Evolutionary conservation across 2,797 vertebrate species (phyloP), one percentile per base, ranked within the genome.

Genomic region (Adrianichthys oophorus): DNA sequence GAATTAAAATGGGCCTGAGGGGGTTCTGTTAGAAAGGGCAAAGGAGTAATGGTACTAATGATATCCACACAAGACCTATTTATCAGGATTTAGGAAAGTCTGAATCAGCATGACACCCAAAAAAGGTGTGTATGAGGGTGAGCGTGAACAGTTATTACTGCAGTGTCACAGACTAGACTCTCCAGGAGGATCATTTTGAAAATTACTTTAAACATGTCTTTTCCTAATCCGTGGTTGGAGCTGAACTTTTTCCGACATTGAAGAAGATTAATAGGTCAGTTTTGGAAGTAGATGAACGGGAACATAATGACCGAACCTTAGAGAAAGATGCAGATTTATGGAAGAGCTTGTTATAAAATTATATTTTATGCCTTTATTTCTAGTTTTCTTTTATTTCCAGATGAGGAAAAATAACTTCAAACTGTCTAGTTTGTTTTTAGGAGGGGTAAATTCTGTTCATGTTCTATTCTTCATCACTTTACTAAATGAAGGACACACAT

Each of bases 21-120:
- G 83, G 78, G 68, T 72, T 85, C 79, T 72, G 66, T 79, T 75
- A 70, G 72, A 83, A 85, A 83, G 78, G 80, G 82, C 70, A 79
- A 66, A 53, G 68, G 69, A 87, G 78, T 87, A 85, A 90, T 85
- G 72, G 65, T 71, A 81, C 82, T 81, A 79, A 82, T 84, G 84
- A 82, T 74, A 79, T 59, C 60, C 46, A 69, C 79, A 69, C 65
- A 85, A 86, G 87, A 79, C 64, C 47, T 70, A 89, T 90, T 69
- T 55, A 68, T 87, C 80, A 85, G 62, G 76, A 84, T 82, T 86
- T 78, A 75, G 75, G 62, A 63, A 76, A 68, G 69, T 72, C 74
- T 85, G 77, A 82, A 87, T 86, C 72, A 75, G 69, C 70, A 81
- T 68, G 71, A 68, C 66, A 72, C 56, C 24, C 29, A 32, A 32